Conservation (phyloP, 2,113 vertebrate species). For the Azemiops feae region DNA sequence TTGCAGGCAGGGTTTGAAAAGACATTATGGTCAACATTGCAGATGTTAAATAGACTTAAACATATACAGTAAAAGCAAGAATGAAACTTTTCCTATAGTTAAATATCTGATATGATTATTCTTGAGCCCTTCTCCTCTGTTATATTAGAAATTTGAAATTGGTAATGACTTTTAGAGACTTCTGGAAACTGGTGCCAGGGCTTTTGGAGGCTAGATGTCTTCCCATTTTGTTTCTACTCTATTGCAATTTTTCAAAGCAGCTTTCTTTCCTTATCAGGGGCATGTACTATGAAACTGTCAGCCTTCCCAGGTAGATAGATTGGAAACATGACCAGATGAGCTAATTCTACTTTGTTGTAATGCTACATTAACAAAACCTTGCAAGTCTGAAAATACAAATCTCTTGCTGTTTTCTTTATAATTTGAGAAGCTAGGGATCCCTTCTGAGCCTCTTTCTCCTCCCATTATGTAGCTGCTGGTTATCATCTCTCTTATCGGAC, state of each 20-base stretch:
- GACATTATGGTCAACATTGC: too few species aligned
- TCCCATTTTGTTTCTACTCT: rapidly evolving
- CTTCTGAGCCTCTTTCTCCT: not conserved
- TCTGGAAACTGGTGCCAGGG: not conserved
- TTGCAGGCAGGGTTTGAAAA: too few species aligned
- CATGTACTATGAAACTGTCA: not conserved
- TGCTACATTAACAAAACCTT: not conserved
- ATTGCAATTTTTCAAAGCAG: not conserved
- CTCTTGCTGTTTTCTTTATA: not conserved
- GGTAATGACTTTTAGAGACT: not conserved
- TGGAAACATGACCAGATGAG: not conserved
- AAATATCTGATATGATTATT: not conserved
- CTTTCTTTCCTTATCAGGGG: not conserved
- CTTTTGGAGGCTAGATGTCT: not conserved
- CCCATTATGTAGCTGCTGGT: not conserved
- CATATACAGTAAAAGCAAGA: too few species aligned
- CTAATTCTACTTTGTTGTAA: not conserved
- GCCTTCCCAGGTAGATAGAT: not conserved
- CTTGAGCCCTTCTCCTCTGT: not conserved
- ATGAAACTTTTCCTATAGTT: not conserved
- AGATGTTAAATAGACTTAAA: too few species aligned
- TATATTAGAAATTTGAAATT: not conserved
- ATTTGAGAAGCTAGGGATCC: not conserved
- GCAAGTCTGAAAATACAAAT: not conserved
- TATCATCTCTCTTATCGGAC: not conserved